Evolutionary conservation across 2,888 invertebrate species (phyloP), one percentile per base, ranked within the genome.

Genomic region (Idaea aversata): DNA sequence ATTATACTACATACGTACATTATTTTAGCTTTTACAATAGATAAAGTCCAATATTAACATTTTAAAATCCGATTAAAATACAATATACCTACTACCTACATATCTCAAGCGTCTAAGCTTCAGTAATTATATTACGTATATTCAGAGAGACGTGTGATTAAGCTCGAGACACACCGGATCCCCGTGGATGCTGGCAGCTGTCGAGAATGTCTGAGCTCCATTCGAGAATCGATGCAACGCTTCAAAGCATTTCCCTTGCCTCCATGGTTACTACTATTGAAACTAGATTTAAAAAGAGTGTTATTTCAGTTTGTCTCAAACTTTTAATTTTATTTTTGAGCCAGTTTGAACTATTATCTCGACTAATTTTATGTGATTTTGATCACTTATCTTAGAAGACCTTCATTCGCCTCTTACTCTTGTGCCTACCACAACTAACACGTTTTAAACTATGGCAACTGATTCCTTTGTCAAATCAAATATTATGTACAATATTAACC

Each of bases 91-190:
- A 5, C 38, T 62, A 36, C 61, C 64, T 58, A 60, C n/a, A 61
- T 47, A 36, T 36, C 36, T 47, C 3, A 25, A 3, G 25, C 1
- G 25, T 25, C 59, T 58, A 64, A 65, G 64, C 66, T 62, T 34
- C 60, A 16, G 59, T 60, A 34, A 60, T 25, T 58, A 58, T 58
- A 15, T 58, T 60, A 15, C 64, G 63, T 16, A 63, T 64, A 66
- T 64, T 65, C 65, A 64, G 68, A 61, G 63, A 66, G 72, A 66
- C 66, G 68, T 64, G 69, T 68, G 68, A 74, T 72, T 71, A 72
- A 64, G 65, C 67, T 65, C 67, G 67, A 71, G 70, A 69, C 69
- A 66, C 65, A 68, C 68, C 65, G 66, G 69, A 73, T 71, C 67
- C 69, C 67, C 73, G 64, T 61, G 67, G 70, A 70, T 65, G 66